Evolutionary conservation across 2,888 invertebrate species (phyloP).

Genomic region (Caenorhabditis sinica): DNA sequence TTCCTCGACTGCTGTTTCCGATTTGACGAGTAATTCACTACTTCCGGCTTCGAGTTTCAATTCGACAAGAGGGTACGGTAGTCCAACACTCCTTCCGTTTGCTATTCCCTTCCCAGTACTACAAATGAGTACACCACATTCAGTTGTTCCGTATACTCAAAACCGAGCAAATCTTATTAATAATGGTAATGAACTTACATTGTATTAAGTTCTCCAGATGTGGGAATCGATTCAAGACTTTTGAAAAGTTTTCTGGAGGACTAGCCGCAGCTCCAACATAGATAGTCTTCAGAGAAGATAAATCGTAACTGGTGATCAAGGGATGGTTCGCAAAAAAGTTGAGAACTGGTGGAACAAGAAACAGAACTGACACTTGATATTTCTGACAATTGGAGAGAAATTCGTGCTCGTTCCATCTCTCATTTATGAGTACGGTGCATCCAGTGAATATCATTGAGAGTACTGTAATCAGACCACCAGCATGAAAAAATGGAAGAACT

Average conservation of each 20-base stretch:
- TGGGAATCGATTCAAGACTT: conserved; percentile 32
- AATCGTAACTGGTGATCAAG: conserved; percentile 26
- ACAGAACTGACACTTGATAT: conserved; percentile 60
- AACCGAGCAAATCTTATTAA: background rate
- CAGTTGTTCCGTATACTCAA: conserved; percentile 79
- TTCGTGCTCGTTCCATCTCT: conserved; percentile 66
- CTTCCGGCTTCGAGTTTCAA: conserved; percentile 52
- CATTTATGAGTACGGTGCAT: conserved; percentile 73
- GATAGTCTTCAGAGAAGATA: conserved; percentile 55
- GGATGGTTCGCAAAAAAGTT: conserved; percentile 65
- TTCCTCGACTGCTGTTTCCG: conserved; percentile 59
- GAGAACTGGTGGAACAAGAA: conserved; percentile 77
- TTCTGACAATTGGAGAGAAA: conserved; percentile 68
- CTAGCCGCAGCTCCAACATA: conserved; percentile 73
- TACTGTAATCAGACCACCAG: conserved; percentile 78
- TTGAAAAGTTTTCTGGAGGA: conserved; percentile 31
- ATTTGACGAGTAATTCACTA: conserved; percentile 68
- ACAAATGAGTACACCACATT: conserved; percentile 75
- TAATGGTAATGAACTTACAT: conserved; percentile 6
- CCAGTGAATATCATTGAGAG: conserved; percentile 74
- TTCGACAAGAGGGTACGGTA: conserved; percentile 70
- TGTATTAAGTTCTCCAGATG: conserved; percentile 57
- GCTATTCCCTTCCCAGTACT: conserved; percentile 65
- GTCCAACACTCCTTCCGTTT: conserved; percentile 63
- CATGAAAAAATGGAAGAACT: conserved; percentile 79